Evolutionary conservation across 2,888 invertebrate species (phyloP), one percentile per base, ranked within the genome.

Genomic region (Aspidiotus rigidus): DNA sequence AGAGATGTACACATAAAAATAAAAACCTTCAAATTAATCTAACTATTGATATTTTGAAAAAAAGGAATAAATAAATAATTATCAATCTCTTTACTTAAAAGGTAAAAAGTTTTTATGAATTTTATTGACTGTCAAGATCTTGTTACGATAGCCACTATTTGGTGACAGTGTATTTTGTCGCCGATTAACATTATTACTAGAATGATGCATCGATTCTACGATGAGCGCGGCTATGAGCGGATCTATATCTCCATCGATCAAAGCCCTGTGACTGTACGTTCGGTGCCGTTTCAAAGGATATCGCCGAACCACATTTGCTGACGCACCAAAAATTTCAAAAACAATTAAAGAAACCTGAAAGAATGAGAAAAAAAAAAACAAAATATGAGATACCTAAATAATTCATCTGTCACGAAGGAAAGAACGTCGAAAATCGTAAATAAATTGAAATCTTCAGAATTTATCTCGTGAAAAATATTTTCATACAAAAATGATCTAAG

Each of bases 151-250:
- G 10, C 39, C 42, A 28, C 44, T 15, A 16, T 42, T 59, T 13
- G 44, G 66, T n/a, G 62, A 44, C n/a, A 57, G 41, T 8, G 15
- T 54, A 40, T 66, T 66, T 10, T 66, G 66, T 57, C 66, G 55
- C 49, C 66, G 39, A 39, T 66, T 66, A 5, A 59, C 66, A 42
- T 66, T 59, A 42, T 42, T 40, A 11, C n/a, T 10, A 15, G 62
- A 57, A 49, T 42, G 66, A 66, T 66, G 66, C 66, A 66, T 66
- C 1, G 66, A 66, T 57, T 66, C 66, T 57, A 66, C 66, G 57
- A 66, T 66, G 9, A 66, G 59, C 13, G 66, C 66, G 7, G 66
- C 66, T 28, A 66, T 66, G n/a, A 66, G 17, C 9, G 66, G 66
- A 59, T 66, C 66, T 17, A 66, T 66, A 44, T 66, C 66, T 17